phyloP scores from a whole-genome alignment of 2,113 vertebrate genomes.

The Semicossyphus pulcher region DNA sequence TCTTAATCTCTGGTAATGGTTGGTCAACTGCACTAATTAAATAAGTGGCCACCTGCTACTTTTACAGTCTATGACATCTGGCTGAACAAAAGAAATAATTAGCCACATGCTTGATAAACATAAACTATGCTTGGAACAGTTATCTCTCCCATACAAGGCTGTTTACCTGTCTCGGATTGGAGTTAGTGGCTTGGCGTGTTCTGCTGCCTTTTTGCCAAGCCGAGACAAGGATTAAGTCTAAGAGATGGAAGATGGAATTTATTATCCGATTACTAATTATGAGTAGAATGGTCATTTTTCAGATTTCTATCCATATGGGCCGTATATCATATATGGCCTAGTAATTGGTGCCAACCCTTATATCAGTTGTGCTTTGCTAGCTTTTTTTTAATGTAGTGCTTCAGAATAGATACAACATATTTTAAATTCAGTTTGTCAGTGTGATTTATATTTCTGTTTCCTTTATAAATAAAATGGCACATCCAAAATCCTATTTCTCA shows the following conservation, averaged over 20 bases:
- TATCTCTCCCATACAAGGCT: conserved; percentile 57
- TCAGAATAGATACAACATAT: background rate
- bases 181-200: conserved; percentile 72
- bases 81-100: conserved; percentile 82
- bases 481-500: background rate
- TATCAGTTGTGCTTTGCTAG: background rate
- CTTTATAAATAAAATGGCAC: background rate
- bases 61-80: conserved; percentile 80
- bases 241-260: conserved; percentile 41
- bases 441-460: background rate
- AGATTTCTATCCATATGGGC: conserved; percentile 65
- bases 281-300: conserved; percentile 47
- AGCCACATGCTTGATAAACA: conserved; percentile 69
- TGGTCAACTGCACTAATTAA: conserved; percentile 80
- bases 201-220: conserved; percentile 46
- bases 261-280: conserved; percentile 55
- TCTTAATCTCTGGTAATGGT: conserved; percentile 71
- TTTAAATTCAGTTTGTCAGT: background rate
- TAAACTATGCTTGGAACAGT: conserved; percentile 57
- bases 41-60: conserved; percentile 83
- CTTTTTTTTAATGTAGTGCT: background rate
- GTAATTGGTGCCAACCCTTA: background rate
- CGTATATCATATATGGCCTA: background rate
- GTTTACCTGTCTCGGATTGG: conserved; percentile 72
- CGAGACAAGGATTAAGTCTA: conserved; percentile 75